These are phyloP conservation scores for Eupithecia vulgata DNA, from an alignment of 2,888 invertebrate genomes.

Conservation along the genomic window DNA sequence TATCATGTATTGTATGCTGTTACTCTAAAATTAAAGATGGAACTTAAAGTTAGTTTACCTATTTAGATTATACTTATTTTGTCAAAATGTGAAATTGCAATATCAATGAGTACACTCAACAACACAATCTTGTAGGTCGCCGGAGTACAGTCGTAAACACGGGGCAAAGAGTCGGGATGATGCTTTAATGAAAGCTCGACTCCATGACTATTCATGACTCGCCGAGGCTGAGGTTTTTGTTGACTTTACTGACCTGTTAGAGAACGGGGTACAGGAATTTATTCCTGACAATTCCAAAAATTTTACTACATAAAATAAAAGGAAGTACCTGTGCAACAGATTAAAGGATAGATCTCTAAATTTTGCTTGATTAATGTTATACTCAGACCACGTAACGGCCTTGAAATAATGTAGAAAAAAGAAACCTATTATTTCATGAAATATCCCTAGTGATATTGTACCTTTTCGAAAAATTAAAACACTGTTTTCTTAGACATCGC, in stretches of 20 bases:
- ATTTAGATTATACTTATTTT: not conserved
- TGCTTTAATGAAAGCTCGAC: conserved; percentile 67
- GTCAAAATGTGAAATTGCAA: not conserved
- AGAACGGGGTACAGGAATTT: not conserved
- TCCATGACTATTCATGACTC: conserved; percentile 75
- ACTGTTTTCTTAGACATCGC: not conserved
- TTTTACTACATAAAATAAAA: not conserved
- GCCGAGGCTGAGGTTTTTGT: conserved; percentile 46
- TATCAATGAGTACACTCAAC: not conserved
- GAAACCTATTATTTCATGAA: not conserved
- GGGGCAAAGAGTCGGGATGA: conserved; percentile 43
- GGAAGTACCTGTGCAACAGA: no score
- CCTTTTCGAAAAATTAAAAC: not conserved
- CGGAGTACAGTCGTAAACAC: conserved; percentile 37
- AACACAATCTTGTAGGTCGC: not conserved
- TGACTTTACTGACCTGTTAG: not conserved
- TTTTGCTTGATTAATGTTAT: not conserved
- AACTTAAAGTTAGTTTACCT: not conserved
- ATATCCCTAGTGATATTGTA: not conserved
- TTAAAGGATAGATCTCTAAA: not conserved
- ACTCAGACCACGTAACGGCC: not conserved
- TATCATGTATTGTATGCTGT: not conserved
- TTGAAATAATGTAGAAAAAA: not conserved
- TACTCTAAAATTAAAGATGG: not conserved
- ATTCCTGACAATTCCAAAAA: not conserved